Conservation (phyloP, 2,888 invertebrate genomes). For the Sussaba pulchella region DNA sequence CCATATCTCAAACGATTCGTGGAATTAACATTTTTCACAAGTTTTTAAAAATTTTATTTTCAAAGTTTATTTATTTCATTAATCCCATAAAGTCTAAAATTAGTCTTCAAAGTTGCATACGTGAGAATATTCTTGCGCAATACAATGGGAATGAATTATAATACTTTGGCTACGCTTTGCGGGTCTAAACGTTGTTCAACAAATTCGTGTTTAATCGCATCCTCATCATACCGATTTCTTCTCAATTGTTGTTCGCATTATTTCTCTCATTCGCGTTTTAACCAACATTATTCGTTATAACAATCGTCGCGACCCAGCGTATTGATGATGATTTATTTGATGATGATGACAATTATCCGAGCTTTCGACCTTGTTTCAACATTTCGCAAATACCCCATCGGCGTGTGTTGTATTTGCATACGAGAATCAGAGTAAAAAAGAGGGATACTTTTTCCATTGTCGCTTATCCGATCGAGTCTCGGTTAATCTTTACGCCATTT, state of each 20-base stretch:
- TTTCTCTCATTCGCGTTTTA: constrained; percentile 50
- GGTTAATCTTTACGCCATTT: constrained; percentile 21
- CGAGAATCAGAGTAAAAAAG: constrained; percentile 29
- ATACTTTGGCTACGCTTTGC: constrained; percentile 84
- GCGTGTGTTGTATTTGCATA: constrained; percentile 11
- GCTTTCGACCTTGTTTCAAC: no score
- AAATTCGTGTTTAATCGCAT: constrained; percentile 60
- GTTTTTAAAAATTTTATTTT: constrained; percentile 70
- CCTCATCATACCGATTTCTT: no score
- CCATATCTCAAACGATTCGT: no score
- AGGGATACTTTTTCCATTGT: constrained; percentile 39
- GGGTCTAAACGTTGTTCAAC: constrained; percentile 79
- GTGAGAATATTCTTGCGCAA: constrained; percentile 82
- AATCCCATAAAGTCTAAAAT: constrained; percentile 84
- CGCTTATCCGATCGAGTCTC: constrained; percentile 15
- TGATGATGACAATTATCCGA: no score
- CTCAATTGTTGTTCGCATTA: constrained; percentile 52
- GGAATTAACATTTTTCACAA: no score
- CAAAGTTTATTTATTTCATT: constrained; percentile 82
- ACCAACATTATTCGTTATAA: constrained; percentile 56
- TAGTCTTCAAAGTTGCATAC: constrained; percentile 82
- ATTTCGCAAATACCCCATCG: constrained; percentile 47
- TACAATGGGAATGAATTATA: constrained; percentile 85
- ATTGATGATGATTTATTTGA: constrained; percentile 39
- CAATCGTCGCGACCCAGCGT: constrained; percentile 67